phyloP scores from a whole-genome alignment of 2,797 vertebrate genomes.

The Scolopax bukidnonensis region DNA sequence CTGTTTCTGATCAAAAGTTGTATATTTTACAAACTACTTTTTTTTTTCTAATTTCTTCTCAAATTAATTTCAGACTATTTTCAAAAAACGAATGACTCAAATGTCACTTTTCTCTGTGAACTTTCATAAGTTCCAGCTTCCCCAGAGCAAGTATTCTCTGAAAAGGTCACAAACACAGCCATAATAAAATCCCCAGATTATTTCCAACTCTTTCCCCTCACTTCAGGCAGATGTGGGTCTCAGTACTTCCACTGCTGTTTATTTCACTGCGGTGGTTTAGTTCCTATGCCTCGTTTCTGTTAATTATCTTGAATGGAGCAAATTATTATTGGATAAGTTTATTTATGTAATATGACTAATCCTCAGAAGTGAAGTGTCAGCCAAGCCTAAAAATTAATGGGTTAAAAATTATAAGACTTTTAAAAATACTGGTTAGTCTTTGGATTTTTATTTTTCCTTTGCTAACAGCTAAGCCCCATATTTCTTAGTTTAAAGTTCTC shows the following conservation, averaged over 20 bases:
- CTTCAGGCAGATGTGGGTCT: neutral
- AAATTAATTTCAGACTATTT: neutral
- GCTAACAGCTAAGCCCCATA: neutral
- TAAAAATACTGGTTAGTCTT: neutral
- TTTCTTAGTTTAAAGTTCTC: neutral
- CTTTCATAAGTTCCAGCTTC: neutral
- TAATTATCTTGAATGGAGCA: neutral
- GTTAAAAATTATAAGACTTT: neutral
- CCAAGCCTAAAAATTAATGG: neutral
- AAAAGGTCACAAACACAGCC: neutral
- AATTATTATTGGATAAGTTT: neutral
- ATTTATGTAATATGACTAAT: neutral
- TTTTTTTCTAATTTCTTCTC: neutral
- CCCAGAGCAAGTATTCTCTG: neutral
- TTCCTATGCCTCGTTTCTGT: neutral
- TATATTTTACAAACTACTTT: neutral
- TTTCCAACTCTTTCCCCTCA: neutral
- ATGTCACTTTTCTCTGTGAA: slow-evolving; percentile 10
- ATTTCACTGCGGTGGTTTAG: neutral
- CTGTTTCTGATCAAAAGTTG: neutral
- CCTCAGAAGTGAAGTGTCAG: neutral
- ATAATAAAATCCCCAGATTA: neutral
- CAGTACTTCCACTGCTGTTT: neutral
- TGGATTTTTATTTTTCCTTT: neutral
- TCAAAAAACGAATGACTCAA: neutral